These are phyloP conservation scores for Eupeodes corollae DNA, from an alignment of 1,140 invertebrate species.

Conservation along the genomic window DNA sequence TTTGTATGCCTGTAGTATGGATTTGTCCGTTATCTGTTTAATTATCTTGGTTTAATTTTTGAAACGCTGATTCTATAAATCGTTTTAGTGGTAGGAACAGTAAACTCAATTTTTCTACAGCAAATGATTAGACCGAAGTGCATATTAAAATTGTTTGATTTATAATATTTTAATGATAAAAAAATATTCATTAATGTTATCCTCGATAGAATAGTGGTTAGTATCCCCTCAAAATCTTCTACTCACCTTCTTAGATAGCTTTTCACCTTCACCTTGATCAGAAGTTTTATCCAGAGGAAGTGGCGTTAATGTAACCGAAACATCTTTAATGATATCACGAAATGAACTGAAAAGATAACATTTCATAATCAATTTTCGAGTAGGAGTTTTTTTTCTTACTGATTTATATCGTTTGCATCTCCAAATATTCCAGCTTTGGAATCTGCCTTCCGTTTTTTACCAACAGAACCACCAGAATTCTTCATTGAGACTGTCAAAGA, in stretches of 20 bases:
- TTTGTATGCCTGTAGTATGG: too few relatives aligned
- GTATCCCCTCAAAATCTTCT: not conserved
- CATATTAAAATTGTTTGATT: too few relatives aligned
- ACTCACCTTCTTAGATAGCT: constrained; percentile 33
- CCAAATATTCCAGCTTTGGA: constrained; percentile 12
- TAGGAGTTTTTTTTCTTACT: constrained; percentile 16
- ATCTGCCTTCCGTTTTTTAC: constrained; percentile 31
- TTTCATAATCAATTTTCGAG: too few relatives aligned
- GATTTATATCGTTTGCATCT: constrained; percentile 24
- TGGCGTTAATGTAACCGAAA: constrained; percentile 30
- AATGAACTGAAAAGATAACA: constrained; percentile 13
- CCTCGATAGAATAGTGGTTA: too few relatives aligned
- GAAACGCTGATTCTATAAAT: too few relatives aligned
- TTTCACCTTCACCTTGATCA: constrained; percentile 33
- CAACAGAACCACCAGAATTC: constrained; percentile 1
- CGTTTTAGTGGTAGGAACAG: too few relatives aligned
- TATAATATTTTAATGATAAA: too few relatives aligned
- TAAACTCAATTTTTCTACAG: too few relatives aligned
- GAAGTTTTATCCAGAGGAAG: constrained; percentile 23
- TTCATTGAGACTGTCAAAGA: not conserved
- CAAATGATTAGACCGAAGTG: too few relatives aligned
- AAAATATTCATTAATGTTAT: too few relatives aligned
- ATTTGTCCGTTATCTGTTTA: too few relatives aligned
- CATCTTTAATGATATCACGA: constrained; percentile 33
- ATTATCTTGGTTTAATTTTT: too few relatives aligned